Base-by-base conservation (phyloP, 2,888 invertebrate genomes). In the Sesia bembeciformis region DNA sequence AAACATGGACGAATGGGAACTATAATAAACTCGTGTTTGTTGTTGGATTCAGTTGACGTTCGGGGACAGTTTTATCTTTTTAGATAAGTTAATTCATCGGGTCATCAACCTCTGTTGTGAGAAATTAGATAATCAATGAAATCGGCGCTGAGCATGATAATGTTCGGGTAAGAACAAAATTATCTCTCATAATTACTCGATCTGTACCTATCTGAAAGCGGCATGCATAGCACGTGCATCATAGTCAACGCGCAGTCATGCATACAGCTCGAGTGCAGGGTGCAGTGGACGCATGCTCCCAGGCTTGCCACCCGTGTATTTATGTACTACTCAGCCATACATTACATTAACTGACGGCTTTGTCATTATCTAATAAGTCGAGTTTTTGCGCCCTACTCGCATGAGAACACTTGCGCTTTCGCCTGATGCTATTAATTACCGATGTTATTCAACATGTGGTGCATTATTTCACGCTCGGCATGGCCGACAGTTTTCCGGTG, bases 371-470 rank as follows among this genome's bases (percentile, higher is more conserved):
- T 74, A 74, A 72, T 75, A 72, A 70, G 46, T 68, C 64, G 46
- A 46, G 65, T 78, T 78, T 75, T 74, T 75, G 73, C 70, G 62
- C 64, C 59, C 59, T 67, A 63, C 68, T 78, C 65, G 79, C 83
- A 81, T 82, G 82, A 80, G 84, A 84, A 84, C 78, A 81, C 83
- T 85, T 80, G 76, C 82, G 71, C 81, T 86, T 85, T 86, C 83
- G 76, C 80, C 72, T 65, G 73, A 69, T 75, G 76, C 74, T 68
- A 80, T 81, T 83, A 83, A 87, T 84, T 80, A 80, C 76, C 65
- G 65, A 74, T 78, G 76, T 81, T 83, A 80, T 81, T 77, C 74
- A 84, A 84, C 86, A 84, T 81, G 75, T 81, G 83, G 80, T 76
- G 81, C 76, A 81, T 82, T 83, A 81, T 77, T 84, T 79, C 75